Evolutionary conservation across 2,797 vertebrate genomes (phyloP), one percentile per base, ranked within the genome.

Genomic region (Melanotaenia boesemani): DNA sequence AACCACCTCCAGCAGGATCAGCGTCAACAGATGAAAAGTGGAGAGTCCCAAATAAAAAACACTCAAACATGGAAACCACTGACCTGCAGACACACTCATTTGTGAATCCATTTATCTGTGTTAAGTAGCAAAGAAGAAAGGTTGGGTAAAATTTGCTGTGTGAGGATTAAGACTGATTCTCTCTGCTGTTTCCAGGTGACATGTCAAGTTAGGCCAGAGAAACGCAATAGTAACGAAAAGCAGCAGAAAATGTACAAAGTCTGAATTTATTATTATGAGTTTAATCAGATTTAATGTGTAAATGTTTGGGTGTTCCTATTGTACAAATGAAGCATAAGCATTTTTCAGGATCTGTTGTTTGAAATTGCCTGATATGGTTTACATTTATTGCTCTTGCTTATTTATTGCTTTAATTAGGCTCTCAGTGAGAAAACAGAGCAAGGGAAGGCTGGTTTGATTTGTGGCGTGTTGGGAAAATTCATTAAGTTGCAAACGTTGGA

Each of bases 321-420:
- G 46, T 39, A 44, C 37, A 55, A 80, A 58, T 32, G 28, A 50
- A 13, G 65, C 67, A 76, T 76, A 68, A 67, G 67, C 58, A 58
- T 72, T 61, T 20, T 54, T 36, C 55, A 67, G 65, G 39, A 41
- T 48, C 39, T 4, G 20, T 61, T 44, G 46, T 81, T 72, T 60
- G 41, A 77, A 63, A 67, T 11, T 57, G 36, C 13, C 54, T 4
- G 50, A 70, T 63, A 36, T 60, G 41, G 28, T 82, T 76, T 82
- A 74, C 63, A 70, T 76, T 72, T 76, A 32, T 62, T 70, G 18
- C 56, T 70, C 30, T 72, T 80, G 70, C 71, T 79, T 81, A 72
- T 76, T 85, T 76, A 76, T 70, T 28, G 0, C 76, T 72, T 78
- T 70, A 74, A 65, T 74, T 69, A 64, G 36, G 62, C 74, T 74